Conservation (phyloP, 2,113 vertebrate species). For the Podiceps cristatus region DNA sequence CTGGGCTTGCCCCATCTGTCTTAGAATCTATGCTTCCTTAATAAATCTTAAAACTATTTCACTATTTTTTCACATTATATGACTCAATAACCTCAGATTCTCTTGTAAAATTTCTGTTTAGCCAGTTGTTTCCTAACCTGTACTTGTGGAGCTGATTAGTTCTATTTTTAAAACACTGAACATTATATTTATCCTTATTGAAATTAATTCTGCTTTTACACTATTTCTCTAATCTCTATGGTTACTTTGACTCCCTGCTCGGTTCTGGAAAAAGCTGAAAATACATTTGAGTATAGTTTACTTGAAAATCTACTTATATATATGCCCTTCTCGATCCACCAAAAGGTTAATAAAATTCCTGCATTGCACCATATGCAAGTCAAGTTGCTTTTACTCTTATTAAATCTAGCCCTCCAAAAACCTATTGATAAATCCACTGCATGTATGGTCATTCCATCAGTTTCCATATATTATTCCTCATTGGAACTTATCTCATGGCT, state of each 20-base stretch:
- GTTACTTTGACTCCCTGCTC: background rate
- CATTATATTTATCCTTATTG: background rate
- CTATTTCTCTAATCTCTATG: background rate
- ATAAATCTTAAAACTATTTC: background rate
- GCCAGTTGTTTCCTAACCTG: background rate
- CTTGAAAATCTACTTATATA: background rate
- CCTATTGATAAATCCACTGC: background rate
- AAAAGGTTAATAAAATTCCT: background rate
- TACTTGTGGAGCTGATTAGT: background rate
- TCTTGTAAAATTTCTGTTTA: background rate
- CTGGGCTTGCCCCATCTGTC: background rate
- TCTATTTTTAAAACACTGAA: background rate
- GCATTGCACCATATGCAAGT: background rate
- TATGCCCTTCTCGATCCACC: accelerated
- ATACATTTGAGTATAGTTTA: background rate
- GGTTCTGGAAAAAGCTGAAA: background rate
- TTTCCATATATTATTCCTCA: background rate
- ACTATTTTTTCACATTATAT: background rate
- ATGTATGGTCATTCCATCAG: background rate
- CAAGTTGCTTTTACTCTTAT: background rate
- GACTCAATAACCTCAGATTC: background rate
- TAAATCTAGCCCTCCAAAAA: background rate
- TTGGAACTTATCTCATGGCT: background rate
- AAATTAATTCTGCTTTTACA: background rate
- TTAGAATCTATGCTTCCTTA: background rate